Conservation (phyloP, 2,888 invertebrate genomes). For the Tipula unca region DNA sequence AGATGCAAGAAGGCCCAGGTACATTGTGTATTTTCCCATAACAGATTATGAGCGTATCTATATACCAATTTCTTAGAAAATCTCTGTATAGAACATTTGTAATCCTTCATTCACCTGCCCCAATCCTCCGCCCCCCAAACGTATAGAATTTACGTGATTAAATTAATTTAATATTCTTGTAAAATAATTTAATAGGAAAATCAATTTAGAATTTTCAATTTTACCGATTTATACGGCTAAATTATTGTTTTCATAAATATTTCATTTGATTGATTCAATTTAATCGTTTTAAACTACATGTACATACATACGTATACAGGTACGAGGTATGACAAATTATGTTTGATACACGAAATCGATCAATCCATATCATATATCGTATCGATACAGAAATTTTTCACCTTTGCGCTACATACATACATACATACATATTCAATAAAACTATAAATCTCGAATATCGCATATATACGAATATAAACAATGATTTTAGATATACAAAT, state of each 20-base stretch:
- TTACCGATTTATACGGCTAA: neutral
- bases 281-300: neutral
- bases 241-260: neutral
- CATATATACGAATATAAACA: neutral
- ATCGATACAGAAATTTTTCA: too few relatives aligned
- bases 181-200: neutral
- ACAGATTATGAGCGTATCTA: neutral
- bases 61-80: neutral
- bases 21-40: neutral
- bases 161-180: neutral
- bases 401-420: too few relatives aligned
- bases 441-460: neutral
- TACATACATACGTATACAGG: neutral
- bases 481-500: neutral
- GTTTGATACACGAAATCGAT: neutral
- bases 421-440: too few relatives aligned
- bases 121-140: neutral
- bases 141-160: neutral
- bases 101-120: neutral
- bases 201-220: neutral
- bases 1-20: neutral
- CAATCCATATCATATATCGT: too few relatives aligned
- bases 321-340: neutral
- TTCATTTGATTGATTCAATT: neutral
- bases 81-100: neutral